phyloP scores from a whole-genome alignment of 1,140 invertebrate species.

The Stegodyphus mimosarum region DNA sequence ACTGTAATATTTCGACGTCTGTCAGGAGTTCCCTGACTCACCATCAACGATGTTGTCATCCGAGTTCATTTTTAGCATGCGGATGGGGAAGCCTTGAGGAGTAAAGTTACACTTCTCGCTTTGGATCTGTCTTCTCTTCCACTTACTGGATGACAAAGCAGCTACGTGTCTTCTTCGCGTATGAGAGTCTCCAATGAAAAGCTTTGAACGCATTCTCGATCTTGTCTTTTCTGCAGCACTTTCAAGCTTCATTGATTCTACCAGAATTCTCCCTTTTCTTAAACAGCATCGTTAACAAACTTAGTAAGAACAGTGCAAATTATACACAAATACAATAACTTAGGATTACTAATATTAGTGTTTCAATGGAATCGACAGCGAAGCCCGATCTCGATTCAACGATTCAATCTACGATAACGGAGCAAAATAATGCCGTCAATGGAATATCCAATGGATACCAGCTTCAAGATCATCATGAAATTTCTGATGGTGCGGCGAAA shows the following conservation, averaged over 20 bases:
- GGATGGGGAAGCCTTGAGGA: background rate
- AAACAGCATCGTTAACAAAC: no score
- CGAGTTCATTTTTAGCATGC: conserved; percentile 43
- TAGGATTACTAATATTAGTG: no score
- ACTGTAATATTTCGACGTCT: conserved; percentile 24
- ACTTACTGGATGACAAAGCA: background rate
- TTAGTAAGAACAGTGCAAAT: no score
- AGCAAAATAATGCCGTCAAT: background rate
- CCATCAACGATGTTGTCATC: conserved; percentile 13
- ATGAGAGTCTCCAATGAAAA: conserved; percentile 20
- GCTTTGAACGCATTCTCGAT: background rate
- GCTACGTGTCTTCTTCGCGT: conserved; percentile 8
- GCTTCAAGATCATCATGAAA: background rate
- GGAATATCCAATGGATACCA: conserved; percentile 19
- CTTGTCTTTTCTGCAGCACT: background rate
- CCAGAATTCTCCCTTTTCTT: no score
- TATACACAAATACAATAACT: no score
- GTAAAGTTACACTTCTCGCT: conserved; percentile 38
- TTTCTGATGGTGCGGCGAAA: conserved; percentile 21
- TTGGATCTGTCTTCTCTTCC: conserved; percentile 9
- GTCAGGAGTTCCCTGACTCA: conserved; percentile 28
- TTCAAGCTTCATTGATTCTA: background rate
- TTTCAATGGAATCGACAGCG: conserved; percentile 14
- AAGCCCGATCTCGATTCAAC: conserved; percentile 2
- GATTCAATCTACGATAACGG: background rate